These are phyloP conservation scores for Chiloscyllium punctatum DNA, from an alignment of 2,797 vertebrate species.

Conservation along the genomic window DNA sequence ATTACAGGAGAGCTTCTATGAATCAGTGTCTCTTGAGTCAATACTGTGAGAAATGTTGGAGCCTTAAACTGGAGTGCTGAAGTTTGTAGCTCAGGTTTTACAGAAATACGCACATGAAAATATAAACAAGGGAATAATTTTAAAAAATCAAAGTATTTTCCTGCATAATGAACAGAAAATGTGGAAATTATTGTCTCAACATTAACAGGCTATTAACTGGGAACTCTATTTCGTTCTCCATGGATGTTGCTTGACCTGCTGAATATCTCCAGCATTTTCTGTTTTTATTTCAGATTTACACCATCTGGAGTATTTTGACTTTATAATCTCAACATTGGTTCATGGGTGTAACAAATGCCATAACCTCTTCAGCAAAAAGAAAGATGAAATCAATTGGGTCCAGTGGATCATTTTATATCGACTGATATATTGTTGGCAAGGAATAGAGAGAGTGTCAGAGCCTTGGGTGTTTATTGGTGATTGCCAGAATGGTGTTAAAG, in stretches of 20 bases:
- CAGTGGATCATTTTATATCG: neutral
- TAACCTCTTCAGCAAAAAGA: neutral
- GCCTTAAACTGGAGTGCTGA: neutral
- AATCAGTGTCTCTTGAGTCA: neutral
- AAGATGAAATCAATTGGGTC: neutral
- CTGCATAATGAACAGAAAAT: neutral
- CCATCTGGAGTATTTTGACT: neutral
- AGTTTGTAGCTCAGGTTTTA: neutral
- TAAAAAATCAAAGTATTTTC: neutral
- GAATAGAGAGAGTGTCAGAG: neutral
- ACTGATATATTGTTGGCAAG: neutral
- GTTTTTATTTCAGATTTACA: too few species aligned
- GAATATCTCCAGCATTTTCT: neutral
- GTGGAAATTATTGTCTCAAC: neutral
- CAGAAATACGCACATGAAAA: neutral
- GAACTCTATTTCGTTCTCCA: neutral
- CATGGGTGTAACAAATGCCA: neutral
- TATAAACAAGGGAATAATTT: neutral
- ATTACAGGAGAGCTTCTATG: neutral
- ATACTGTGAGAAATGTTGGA: neutral
- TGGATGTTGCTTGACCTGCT: neutral
- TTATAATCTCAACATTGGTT: neutral
- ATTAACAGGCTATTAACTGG: neutral
- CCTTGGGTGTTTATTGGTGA: neutral
- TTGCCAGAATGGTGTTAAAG: neutral